phyloP scores from a whole-genome alignment of 2,888 invertebrate species.

The Andricus quercusramuli region DNA sequence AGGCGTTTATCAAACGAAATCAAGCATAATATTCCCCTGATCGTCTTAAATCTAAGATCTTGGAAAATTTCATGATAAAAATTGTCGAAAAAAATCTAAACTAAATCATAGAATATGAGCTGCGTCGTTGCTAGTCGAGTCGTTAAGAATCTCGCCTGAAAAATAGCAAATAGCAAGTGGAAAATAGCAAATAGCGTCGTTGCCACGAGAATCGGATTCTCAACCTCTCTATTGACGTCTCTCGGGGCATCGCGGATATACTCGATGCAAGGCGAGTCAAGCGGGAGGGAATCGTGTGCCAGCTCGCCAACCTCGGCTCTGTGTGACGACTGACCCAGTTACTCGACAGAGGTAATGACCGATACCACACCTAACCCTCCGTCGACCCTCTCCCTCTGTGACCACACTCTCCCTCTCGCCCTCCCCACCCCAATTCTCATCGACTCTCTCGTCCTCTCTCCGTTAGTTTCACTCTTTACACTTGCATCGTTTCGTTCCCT shows the following conservation, averaged over 20 bases:
- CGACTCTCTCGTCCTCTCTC: constrained; percentile 36
- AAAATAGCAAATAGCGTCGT: constrained; percentile 41
- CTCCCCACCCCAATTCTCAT: constrained; percentile 26
- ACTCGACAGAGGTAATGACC: constrained; percentile 78
- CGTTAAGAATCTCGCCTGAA: neutral
- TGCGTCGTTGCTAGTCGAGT: neutral
- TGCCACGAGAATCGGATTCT: constrained; percentile 32
- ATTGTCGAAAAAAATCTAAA: neutral
- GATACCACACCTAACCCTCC: constrained; percentile 78
- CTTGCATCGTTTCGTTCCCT: constrained; percentile 21
- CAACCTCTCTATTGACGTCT: constrained; percentile 2
- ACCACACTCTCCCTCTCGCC: constrained; percentile 53
- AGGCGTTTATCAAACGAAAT: too few species aligned
- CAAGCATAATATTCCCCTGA: too few species aligned
- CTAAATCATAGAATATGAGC: neutral
- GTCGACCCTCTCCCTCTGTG: constrained; percentile 49
- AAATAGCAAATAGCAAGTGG: neutral
- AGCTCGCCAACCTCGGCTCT: constrained; percentile 73
- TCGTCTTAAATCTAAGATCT: too few species aligned
- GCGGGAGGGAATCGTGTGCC: constrained; percentile 56
- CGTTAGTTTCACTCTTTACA: constrained; percentile 42
- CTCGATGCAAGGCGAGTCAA: constrained; percentile 48
- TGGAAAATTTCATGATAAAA: neutral
- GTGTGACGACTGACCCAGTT: constrained; percentile 79
- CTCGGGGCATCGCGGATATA: constrained; percentile 45